Evolutionary conservation across 2,888 invertebrate genomes (phyloP).

Genomic region (Campaea margaritaria): DNA sequence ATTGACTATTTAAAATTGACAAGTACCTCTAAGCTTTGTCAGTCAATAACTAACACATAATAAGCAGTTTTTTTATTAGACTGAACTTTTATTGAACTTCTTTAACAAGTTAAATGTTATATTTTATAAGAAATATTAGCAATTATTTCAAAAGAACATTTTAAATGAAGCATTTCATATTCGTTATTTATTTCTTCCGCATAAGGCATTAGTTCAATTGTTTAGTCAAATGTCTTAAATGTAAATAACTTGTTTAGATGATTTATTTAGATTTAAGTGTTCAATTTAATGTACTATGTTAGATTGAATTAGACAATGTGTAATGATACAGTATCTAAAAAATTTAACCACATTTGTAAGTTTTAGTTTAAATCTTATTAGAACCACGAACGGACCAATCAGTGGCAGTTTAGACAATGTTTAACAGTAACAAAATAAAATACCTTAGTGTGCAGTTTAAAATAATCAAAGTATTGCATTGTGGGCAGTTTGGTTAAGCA

Average conservation of each 20-base stretch:
- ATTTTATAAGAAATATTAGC: slow-evolving; percentile 71
- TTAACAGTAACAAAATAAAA: slow-evolving; percentile 48
- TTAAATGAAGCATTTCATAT: slow-evolving; percentile 83
- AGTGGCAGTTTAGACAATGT: slow-evolving; percentile 54
- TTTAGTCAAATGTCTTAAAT: slow-evolving; percentile 80
- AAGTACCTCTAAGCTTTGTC: slow-evolving; percentile 58
- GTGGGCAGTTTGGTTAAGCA: slow-evolving; percentile 77
- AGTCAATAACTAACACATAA: slow-evolving; percentile 69
- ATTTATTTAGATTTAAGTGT: slow-evolving; percentile 83
- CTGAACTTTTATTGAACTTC: slow-evolving; percentile 77
- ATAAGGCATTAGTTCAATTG: slow-evolving; percentile 81
- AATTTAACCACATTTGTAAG: slow-evolving; percentile 63
- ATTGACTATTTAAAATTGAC: too few relatives aligned
- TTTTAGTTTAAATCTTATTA: slow-evolving; percentile 54
- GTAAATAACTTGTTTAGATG: slow-evolving; percentile 83
- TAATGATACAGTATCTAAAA: slow-evolving; percentile 53
- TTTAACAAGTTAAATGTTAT: slow-evolving; percentile 74
- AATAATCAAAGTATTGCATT: slow-evolving; percentile 61
- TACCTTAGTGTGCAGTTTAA: slow-evolving; percentile 56
- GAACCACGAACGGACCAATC: slow-evolving; percentile 80
- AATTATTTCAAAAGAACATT: slow-evolving; percentile 74
- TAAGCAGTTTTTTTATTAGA: slow-evolving; percentile 74
- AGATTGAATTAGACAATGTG: slow-evolving; percentile 74
- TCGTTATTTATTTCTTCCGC: slow-evolving; percentile 83
- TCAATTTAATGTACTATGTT: slow-evolving; percentile 76